Base-by-base conservation (phyloP, 2,888 invertebrate genomes). In the Calephelis perditalis region DNA sequence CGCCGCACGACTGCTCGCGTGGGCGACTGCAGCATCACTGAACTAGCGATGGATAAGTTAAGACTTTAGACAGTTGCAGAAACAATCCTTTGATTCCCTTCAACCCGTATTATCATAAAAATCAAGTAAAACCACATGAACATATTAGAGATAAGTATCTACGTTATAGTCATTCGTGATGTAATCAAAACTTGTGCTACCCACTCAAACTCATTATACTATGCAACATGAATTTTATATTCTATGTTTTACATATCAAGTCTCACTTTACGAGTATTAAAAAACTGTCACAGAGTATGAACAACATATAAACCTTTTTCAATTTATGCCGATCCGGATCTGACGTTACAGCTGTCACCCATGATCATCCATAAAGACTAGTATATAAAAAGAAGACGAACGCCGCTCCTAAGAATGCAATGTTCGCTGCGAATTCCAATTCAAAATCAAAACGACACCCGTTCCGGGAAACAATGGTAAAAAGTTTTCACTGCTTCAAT, bases 1-100 rank as follows among this genome's bases (percentile, higher is more conserved):
- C 73, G 75, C 77, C 74, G 77, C 79, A 81, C 86, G 77, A 80
- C 81, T 77, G 73, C 70, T 68, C 71, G 81, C 82, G 88, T 87
- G 82, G 88, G 88, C 81, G 85, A 73, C 73, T 65, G 73, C 71
- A 77, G 74, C 79, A 76, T 74, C 73, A 85, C 84, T 84, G 76
- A 75, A 40, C 40, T 72, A 69, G 68, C 67, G 70, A 68, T 57
- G 10, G 11, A 7, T 8, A 40, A 40, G 26, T 26, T 40, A 40
- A 40, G 40, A 40, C 7, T 40, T 40, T 6, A 40, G 40, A 7
- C 40, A 40, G 40, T 8, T 7, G 8, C 40, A 40, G 5, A 40
- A 40, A 40, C 40, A 40, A 40, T 40, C 40, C 8, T 40, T 40
- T 40, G 8, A 6, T 6, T 40, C 40, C 40, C 8, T 7, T 8